Conservation (phyloP, 35 echinoderm and acorn worm genomes). For the Patiria miniata region DNA sequence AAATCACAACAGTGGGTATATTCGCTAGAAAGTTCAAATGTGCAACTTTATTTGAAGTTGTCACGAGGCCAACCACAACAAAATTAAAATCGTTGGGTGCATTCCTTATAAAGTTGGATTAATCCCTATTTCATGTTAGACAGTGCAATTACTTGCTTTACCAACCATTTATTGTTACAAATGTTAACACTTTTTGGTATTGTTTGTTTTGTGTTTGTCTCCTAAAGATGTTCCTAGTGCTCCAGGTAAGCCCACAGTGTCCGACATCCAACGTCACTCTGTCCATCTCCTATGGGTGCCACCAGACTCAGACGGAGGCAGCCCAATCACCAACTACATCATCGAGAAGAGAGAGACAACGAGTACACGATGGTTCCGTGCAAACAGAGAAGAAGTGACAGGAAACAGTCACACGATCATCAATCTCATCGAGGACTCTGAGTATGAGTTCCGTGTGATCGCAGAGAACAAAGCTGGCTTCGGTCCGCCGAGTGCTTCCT, state of each 20-base stretch:
- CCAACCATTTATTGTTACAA: too few relatives aligned
- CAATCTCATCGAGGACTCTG: conserved; percentile 78
- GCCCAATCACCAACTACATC: conserved; percentile 78
- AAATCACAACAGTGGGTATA: too few relatives aligned
- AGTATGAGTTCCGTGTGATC: conserved; percentile 93
- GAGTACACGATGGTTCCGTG: conserved; percentile 84
- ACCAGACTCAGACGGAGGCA: conserved; percentile 88
- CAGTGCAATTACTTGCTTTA: too few relatives aligned
- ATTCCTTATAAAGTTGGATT: too few relatives aligned
- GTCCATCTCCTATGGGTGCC: conserved; percentile 79
- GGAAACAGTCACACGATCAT: conserved; percentile 61
- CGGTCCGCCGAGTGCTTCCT: conserved; percentile 70
- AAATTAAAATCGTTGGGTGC: too few relatives aligned
- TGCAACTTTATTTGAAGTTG: too few relatives aligned
- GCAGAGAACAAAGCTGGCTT: conserved; percentile 85
- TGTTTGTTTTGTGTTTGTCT: neutral
- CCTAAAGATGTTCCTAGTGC: conserved; percentile 71
- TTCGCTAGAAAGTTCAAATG: too few relatives aligned
- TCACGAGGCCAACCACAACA: too few relatives aligned
- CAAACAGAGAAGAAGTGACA: conserved; percentile 68
- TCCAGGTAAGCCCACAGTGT: conserved; percentile 81
- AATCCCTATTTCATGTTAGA: too few relatives aligned
- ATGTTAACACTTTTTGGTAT: too few relatives aligned
- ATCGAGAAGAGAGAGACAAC: conserved; percentile 93
- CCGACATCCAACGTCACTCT: conserved; percentile 67